Evolutionary conservation across 2,113 vertebrate genomes (phyloP), one percentile per base, ranked within the genome.

Genomic region (Stegastes partitus): DNA sequence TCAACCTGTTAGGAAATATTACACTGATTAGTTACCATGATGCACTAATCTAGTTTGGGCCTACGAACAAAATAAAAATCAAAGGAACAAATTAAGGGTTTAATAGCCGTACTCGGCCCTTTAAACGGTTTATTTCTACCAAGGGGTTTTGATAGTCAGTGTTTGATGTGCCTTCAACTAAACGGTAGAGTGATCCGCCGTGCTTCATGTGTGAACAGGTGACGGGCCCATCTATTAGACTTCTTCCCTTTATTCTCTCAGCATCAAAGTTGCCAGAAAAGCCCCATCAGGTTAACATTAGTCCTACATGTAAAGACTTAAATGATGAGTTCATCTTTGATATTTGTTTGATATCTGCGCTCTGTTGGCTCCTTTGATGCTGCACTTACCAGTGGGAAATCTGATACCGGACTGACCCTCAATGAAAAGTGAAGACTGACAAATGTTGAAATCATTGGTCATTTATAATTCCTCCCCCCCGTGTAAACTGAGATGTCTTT

Each of bases 241-340:
- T 49, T 70, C 68, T 61, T 21, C 50, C 53, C 85, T 93, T 90
- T 91, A 88, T 91, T 84, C 86, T 92, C 44, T 34, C 22, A 57
- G 65, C 88, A 75, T 93, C 91, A 93, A 93, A 93, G 91, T 67
- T 31, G 58, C 2, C 37, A 81, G 87, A 90, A 93, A 90, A 89
- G 82, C 82, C 91, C 88, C 88, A 89, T 74, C 83, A 90, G 81
- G 85, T 83, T 74, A 82, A 76, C 74, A 79, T 80, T 76, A 86
- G 74, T 69, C 74, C 70, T 59, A 76, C 77, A 74, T 70, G 86
- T 72, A 72, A 76, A 70, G 75, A 87, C 90, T 85, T 83, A 87
- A 86, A 90, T 85, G 75, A 80, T 66, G 61, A 82, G 71, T 71
- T 82, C 42, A 85, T 82, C 91, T 93, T 93, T 90, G 86, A 93